Evolutionary conservation across 2,888 invertebrate genomes (phyloP), one percentile per base, ranked within the genome.

Genomic region (Oxyscelio sp.): DNA sequence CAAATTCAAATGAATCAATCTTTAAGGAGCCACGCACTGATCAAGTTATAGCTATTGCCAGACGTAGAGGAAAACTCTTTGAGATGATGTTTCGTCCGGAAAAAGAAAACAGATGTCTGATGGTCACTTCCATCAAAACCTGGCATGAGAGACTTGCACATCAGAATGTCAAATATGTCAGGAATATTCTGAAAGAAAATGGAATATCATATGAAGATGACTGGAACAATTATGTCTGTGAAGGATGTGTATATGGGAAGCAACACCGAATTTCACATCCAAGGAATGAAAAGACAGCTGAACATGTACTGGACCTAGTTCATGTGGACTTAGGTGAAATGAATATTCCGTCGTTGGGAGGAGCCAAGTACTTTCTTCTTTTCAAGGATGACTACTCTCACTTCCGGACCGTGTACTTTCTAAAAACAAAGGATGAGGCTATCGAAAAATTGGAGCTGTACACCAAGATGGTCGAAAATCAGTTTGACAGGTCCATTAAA

Each of bases 81-180:
- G 68, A 75, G 63, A 89, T 90, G 88, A 73, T 83, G 74, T 89
- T 89, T 83, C 87, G 85, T 11, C 73, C n/a, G 48, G 56, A 87
- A 13, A 17, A 31, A n/a, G 56, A 61, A 27, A 63, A 74, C 27
- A 58, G 22, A 17, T 50, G 59, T 54, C 5, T 88, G 19, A 3
- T 83, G n/a, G 84, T 31, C 6, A 56, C 75, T 0, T 90, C 90
- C 5, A 82, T 90, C 0, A 90, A 73, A 84, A 40, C 8, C 2
- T 91, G 89, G 90, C 90, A 91, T 52, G 90, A 91, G 83, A 81
- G 79, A 52, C 52, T 91, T 4, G 89, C 89, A 11, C 89, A 91
- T 43, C 89, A 90, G 78, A 90, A 90, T 83, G 58, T 91, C 3
- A 70, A 52, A 68, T 83, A 90, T 43, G 84, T 89, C 31, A 63